Conservation (phyloP, 2,888 invertebrate genomes). For the Epirrita christyi region DNA sequence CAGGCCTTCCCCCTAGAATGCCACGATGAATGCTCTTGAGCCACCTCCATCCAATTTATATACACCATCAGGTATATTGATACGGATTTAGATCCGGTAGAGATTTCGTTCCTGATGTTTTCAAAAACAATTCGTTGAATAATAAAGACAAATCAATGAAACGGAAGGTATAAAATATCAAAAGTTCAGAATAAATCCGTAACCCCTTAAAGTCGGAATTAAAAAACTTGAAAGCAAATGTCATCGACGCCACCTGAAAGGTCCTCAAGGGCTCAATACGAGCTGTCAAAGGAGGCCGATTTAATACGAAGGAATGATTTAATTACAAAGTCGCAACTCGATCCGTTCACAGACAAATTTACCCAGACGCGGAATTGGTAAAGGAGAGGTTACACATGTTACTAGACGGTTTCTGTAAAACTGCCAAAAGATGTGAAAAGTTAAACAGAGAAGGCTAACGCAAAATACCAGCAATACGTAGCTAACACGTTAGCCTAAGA, state of each 20-base stretch:
- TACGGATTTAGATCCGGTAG: too few relatives aligned
- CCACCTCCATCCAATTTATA: too few relatives aligned
- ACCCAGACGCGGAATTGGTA: conserved; percentile 17
- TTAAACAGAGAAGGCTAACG: too few relatives aligned
- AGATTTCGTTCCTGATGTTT: not conserved
- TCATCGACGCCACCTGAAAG: conserved; percentile 57
- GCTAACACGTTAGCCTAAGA: too few relatives aligned
- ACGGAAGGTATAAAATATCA: conserved; percentile 36
- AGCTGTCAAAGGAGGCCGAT: conserved; percentile 65
- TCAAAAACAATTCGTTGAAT: conserved; percentile 14
- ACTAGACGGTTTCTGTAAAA: conserved; percentile 14
- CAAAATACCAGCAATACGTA: too few relatives aligned
- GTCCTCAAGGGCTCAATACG: conserved; percentile 64
- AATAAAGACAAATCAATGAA: conserved; percentile 19
- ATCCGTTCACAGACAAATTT: conserved; percentile 43
- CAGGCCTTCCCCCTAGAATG: too few relatives aligned
- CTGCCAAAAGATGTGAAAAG: not conserved
- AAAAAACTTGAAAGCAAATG: conserved; percentile 62
- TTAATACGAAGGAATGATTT: conserved; percentile 75
- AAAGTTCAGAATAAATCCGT: conserved; percentile 38
- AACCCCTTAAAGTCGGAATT: conserved; percentile 50
- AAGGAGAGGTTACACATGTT: conserved; percentile 20
- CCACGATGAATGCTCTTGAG: too few relatives aligned
- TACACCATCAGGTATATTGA: too few relatives aligned
- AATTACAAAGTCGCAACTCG: conserved; percentile 73